Base-by-base conservation (phyloP, 2,113 vertebrate species). In the Apteryx mantelli region DNA sequence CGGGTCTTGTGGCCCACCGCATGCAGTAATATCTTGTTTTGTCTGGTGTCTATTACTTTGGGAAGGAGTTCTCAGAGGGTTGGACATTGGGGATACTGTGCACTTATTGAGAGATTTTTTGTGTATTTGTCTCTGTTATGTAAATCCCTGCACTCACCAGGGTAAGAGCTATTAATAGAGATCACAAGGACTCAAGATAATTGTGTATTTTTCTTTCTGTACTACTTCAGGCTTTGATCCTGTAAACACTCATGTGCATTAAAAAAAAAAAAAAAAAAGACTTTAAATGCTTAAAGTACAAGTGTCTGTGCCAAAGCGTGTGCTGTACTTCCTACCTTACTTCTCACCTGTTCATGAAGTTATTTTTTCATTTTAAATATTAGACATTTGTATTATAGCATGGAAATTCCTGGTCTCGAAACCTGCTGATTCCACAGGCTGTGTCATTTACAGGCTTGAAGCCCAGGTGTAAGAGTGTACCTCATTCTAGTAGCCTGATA, bases 71-170 rank as follows among this genome's bases (percentile, higher is more conserved):
- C 84, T 94, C 84, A 34, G 71, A 86, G 64, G 87, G 87, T 11
- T 91, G 71, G 58, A 92, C 60, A 89, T 22, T 28, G 30, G 77
- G 58, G 53, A 80, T 91, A 73, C 63, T 77, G 81, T 50, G 40
- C 36, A 89, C 34, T 58, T 82, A 82, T 55, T 93, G 88, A 80
- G 70, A 87, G 22, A 80, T 87, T 76, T 53, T 53, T 92, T 77
- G 34, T 63, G 24, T 86, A 61, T 85, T 73, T 89, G 61, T 84
- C 53, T 96, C 86, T 89, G 91, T 95, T 92, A 97, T 80, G 89
- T 80, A 94, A 97, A 95, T 94, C 71, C 60, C 58, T 89, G 79
- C 36, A 74, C 50, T 91, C 84, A 89, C 71, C 22, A 63, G 82
- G 63, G 91, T 66, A 34, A 77, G 50, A 85, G 75, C 63, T 93